Evolutionary conservation across 2,113 vertebrate species (phyloP).

Genomic region (Eurypyga helias): DNA sequence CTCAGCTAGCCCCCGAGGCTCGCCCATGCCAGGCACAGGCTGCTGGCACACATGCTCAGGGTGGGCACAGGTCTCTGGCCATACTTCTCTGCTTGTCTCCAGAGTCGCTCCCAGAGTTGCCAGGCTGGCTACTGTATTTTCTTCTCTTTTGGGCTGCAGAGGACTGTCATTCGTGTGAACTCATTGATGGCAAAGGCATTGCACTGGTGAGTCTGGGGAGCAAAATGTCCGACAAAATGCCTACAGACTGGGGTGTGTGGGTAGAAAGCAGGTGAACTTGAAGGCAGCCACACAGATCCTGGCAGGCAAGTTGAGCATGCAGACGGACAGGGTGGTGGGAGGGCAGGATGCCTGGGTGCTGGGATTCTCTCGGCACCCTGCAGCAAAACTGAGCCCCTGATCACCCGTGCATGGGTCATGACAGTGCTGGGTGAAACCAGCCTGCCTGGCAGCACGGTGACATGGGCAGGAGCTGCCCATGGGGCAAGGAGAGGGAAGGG

Average conservation of each 20-base stretch:
- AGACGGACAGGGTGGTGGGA: background rate
- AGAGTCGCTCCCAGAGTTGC: background rate
- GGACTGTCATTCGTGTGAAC: background rate
- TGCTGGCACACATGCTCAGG: background rate
- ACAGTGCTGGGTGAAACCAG: background rate
- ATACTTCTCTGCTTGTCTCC: no score
- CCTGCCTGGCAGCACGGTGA: fast-evolving
- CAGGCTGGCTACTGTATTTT: background rate
- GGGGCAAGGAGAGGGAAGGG: background rate
- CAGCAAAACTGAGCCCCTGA: background rate
- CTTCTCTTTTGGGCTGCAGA: background rate
- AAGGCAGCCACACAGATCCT: background rate
- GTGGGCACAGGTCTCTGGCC: background rate
- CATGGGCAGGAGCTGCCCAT: fast-evolving
- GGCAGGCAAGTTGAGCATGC: background rate
- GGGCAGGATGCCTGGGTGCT: background rate
- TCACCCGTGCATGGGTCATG: fast-evolving
- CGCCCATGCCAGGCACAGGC: background rate
- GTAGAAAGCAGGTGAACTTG: background rate
- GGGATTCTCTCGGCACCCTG: background rate
- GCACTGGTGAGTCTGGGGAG: background rate
- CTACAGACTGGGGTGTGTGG: background rate
- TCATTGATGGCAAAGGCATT: fast-evolving
- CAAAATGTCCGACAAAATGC: background rate
- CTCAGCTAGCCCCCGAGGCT: background rate